Base-by-base conservation (phyloP, 2,797 vertebrate species). In the Scyliorhinus canicula region DNA sequence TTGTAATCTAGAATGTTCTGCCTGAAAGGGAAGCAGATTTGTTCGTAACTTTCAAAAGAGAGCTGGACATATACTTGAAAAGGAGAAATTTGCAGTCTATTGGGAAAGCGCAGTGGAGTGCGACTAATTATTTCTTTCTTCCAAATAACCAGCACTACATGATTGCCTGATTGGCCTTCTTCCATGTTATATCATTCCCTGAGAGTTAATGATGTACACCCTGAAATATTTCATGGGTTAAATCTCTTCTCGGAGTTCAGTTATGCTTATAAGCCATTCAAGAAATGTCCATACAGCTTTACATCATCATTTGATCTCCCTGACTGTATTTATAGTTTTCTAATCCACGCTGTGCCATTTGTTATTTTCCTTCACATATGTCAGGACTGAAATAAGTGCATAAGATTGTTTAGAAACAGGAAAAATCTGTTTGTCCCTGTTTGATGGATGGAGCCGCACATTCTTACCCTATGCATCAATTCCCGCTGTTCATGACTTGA, bases 371-470 rank as follows among this genome's bases (percentile, higher is more conserved):
- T 86, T 7, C 44, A 47, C 21, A 82, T 82, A 24, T 82, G 79
- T 47, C 79, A 82, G 79, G 6, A 82, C 79, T 82, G 7, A 82
- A 82, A 86, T 86, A 86, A 86, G 28, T 52, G 28, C 12, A 31
- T 35, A 85, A 85, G 50, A 0, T 86, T 86, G 1, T 86, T 86
- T 50, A 86, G 84, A 86, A 86, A 31, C 26, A 86, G 12, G 84
- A 86, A 86, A 86, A 86, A 86, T 86, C 84, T 85, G 55, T 57
- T 88, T 88, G 85, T 57, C 28, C 84, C 85, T 44, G 65, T 91
- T 65, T 44, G 21, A 65, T 24, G 40, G 60, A 91, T 91, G 88
- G 26, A 40, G 11, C n/a, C 44, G 88, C n/a, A 65, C n/a, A 91
- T 91, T 65, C 16, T 60, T 35, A 90, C 35, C 16, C 24, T 47